Evolutionary conservation across 2,888 invertebrate genomes (phyloP).

Genomic region (Invenusta paracnida): DNA sequence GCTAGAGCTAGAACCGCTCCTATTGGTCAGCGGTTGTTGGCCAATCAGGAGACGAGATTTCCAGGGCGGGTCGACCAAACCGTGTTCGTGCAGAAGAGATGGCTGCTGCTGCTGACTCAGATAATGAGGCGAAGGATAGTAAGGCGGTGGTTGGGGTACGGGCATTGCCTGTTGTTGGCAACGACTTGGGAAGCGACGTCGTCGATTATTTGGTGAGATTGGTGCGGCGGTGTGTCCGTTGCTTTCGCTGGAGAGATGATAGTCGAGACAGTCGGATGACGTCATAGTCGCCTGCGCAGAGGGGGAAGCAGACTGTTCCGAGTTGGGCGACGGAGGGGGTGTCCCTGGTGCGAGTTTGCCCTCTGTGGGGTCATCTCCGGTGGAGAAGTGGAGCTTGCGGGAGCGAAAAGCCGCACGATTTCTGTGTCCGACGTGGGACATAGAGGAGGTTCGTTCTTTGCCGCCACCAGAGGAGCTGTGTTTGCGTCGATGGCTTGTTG

Average conservation of each 20-base stretch:
- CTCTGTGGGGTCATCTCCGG: constrained; percentile 28
- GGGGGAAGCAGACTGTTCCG: not conserved
- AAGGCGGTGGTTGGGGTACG: not conserved
- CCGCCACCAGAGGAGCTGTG: not conserved
- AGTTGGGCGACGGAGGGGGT: constrained; percentile 11
- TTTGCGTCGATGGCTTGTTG: no score
- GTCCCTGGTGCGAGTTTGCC: not conserved
- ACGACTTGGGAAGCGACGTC: not conserved
- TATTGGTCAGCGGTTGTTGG: not conserved
- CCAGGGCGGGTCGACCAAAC: not conserved
- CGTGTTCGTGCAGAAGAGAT: not conserved
- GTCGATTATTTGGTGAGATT: not conserved
- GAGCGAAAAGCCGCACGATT: constrained; percentile 30
- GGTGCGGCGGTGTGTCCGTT: not conserved
- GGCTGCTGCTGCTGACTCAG: not conserved
- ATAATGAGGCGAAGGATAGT: not conserved
- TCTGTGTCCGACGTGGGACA: not conserved
- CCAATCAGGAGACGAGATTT: not conserved
- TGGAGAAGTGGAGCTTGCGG: constrained; percentile 31
- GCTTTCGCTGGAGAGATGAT: no score
- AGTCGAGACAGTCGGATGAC: constrained; percentile 15
- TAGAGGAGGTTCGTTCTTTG: constrained; percentile 19
- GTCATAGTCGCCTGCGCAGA: not conserved
- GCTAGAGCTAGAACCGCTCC: not conserved
- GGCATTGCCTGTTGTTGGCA: not conserved